Evolutionary conservation across 2,888 invertebrate genomes (phyloP), one percentile per base, ranked within the genome.

Genomic region (Acanthacorydalis orientalis): DNA sequence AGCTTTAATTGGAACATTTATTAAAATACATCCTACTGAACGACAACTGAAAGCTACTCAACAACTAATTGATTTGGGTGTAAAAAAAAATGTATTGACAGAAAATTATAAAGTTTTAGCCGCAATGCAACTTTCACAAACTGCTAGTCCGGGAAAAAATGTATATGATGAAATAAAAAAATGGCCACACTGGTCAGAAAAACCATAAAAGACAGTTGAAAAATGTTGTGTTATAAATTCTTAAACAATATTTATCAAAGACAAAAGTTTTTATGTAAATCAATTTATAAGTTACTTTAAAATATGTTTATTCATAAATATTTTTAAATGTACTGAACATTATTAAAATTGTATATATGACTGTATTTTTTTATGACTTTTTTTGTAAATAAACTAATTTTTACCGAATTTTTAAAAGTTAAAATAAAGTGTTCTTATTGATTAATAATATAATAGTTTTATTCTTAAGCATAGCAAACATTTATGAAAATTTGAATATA

Each of bases 1-100:
- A 7, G 75, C 75, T 7, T 78, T 77, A 53, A 74, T 81, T 47
- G 81, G 81, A 8, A 78, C 77, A 0, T 82, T 79, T 51, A 74
- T 70, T 40, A 23, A 23, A 1, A 60, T 64, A 1, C 48, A 61
- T 0, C 69, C 70, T 1, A 68, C 73, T 0, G 58, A 65, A 11
- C 67, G 68, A 41, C 70, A 75, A 56, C 48, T 81, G 0, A 68
- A 70, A 31, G 78, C 77, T 0, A 75, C 75, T 1, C 60, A 68
- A 39, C 68, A 73, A 47, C 61, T 83, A 1, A 70, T 83, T 11
- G 64, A 68, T 11, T 58, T 69, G 31, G 83, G 80, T 1, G 72
- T 80, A 0, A 59, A 67, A 7, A 50, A 62, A 15, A 73, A 74
- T 0, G 76, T 78, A 57, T 67, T 83, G 10, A 61, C 65, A 0